Evolutionary conservation across 2,797 vertebrate species (phyloP).

Genomic region (Squalus acanthias): DNA sequence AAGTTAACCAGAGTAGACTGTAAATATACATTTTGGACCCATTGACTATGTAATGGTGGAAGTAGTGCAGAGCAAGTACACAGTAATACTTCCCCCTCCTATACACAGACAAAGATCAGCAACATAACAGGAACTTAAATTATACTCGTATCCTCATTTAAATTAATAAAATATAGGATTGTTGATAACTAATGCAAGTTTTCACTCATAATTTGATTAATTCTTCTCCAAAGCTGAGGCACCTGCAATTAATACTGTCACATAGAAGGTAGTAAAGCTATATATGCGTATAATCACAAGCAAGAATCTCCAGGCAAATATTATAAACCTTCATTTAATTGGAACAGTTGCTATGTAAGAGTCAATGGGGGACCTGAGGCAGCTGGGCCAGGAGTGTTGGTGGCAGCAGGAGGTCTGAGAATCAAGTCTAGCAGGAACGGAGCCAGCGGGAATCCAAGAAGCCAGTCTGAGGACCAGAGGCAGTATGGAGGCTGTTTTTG

Average conservation of each 20-base stretch:
- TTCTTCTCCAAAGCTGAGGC: background rate
- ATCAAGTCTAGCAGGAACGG: constrained; percentile 5
- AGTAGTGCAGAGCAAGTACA: background rate
- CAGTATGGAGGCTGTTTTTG: constrained; percentile 7
- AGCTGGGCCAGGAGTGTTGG: background rate
- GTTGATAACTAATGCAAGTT: background rate
- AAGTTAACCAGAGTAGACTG: background rate
- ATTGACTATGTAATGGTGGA: background rate
- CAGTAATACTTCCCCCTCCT: background rate
- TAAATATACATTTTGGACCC: background rate
- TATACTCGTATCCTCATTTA: background rate
- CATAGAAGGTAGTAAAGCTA: background rate
- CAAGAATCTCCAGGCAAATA: background rate
- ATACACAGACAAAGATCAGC: background rate
- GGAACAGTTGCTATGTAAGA: background rate
- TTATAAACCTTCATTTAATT: constrained; percentile 19
- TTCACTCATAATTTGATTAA: background rate
- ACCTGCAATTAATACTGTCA: background rate
- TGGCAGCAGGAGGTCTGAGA: background rate
- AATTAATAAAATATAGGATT: background rate
- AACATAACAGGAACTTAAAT: background rate
- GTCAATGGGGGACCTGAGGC: background rate
- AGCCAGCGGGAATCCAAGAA: background rate
- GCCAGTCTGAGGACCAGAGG: background rate
- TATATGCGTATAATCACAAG: background rate